Percentiles rank a stretch among this genome's conserved stretches.
Conservation (phyloP, 2,113 vertebrate genomes). For the Myiozetetes cayanensis region DNA sequence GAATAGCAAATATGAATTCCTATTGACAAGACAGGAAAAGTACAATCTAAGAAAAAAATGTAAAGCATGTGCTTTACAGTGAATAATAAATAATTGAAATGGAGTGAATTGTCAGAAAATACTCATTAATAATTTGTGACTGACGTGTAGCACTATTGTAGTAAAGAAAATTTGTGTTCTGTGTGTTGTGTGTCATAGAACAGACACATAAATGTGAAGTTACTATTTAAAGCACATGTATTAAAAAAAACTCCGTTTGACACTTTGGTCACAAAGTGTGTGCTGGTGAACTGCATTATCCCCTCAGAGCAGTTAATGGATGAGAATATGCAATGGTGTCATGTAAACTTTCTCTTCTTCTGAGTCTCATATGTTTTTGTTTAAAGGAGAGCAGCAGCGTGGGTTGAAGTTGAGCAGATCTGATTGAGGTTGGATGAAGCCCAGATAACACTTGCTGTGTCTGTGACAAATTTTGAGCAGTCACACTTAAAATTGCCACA, state of each 20-base stretch:
- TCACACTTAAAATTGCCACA: not conserved
- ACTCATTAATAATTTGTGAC: constrained; percentile 19
- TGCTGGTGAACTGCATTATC: not conserved
- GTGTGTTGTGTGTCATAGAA: not conserved
- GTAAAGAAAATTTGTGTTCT: not conserved
- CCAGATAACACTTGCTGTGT: not conserved
- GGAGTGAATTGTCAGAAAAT: constrained; percentile 9
- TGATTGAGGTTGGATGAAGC: not conserved
- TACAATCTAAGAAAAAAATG: not conserved
- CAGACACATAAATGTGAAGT: not conserved
- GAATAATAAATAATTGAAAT: constrained; percentile 46
- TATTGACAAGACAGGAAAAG: constrained; percentile 34
- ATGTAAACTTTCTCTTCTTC: not conserved
- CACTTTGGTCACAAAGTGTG: not conserved
- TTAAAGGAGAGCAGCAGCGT: not conserved
- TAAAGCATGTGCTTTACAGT: not conserved
- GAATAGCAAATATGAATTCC: constrained; percentile 27
- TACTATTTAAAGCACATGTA: not conserved
- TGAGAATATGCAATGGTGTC: not conserved
- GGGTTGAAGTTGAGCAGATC: not conserved
- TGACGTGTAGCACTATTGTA: not conserved
- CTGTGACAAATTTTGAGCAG: not conserved
- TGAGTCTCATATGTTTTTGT: not conserved
- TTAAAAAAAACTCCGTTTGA: not conserved
- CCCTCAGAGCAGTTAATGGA: not conserved